Base-by-base conservation (phyloP, 2,113 vertebrate genomes). In the Trachemys scripta region DNA sequence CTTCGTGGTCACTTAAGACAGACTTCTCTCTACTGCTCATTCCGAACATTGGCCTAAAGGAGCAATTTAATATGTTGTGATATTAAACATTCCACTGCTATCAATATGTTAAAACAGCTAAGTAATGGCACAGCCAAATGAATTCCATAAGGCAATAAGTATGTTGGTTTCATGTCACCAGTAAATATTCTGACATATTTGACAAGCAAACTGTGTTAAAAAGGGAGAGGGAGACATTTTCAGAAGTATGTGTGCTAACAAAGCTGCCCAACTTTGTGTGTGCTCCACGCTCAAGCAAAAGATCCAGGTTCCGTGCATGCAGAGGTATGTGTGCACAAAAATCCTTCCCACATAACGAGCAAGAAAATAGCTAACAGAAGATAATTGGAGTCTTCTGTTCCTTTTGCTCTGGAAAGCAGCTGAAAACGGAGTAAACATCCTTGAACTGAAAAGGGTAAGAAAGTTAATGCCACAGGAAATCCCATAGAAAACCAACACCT, bases 61-160 rank as follows among this genome's bases (percentile, higher is more conserved):
- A 91, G 29, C 87, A 6, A 17, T 75, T 96, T 24, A 93, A 90
- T 96, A 76, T 93, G 88, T 54, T 85, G 75, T 47, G 47, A 93
- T 91, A 90, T 84, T 93, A 94, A 85, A 57, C 4, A 16, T 95
- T 94, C 1, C 0, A 9, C 91, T 94, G 75, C 50, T 92, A 54
- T 83, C 76, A 80, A 0, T 87, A 87, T 89, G 89, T 94, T 91
- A 90, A 93, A 94, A 88, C 35, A 94, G 79, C 4, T 62, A 87
- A 80, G 86, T 80, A 89, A 90, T 62, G 38, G 50, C 81, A 59
- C 19, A 87, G 72, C n/a, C n/a, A 85, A 80, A 94, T 96, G 69
- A 82, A 65, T 94, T 96, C 79, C 91, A 95, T 88, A 95, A 96
- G 50, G 82, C 51, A 95, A 76, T 96, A 91, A 91, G 86, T 91